These are phyloP conservation scores for Heliconius hortense DNA, from an alignment of 2,888 invertebrate species.

Conservation along the genomic window DNA sequence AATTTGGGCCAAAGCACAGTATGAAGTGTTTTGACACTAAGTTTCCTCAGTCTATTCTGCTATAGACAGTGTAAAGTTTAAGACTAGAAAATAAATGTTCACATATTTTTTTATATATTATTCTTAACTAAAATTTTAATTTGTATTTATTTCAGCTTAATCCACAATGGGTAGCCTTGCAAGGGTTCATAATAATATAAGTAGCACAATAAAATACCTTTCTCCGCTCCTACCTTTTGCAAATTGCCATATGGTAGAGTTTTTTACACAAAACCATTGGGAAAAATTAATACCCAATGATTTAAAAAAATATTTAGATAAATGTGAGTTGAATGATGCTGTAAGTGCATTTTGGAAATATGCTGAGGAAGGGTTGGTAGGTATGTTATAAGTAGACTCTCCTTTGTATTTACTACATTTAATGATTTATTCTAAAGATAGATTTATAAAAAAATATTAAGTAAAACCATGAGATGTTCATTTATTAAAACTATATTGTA, in stretches of 20 bases:
- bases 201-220: slow-evolving; percentile 80
- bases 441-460: no score
- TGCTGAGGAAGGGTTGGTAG: slow-evolving; percentile 42
- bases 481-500: no score
- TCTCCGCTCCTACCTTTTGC: slow-evolving; percentile 83
- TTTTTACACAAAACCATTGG: slow-evolving; percentile 85
- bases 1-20: no score
- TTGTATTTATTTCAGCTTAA: slow-evolving; percentile 36
- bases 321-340: slow-evolving; percentile 62
- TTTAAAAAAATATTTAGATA: slow-evolving; percentile 77
- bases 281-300: slow-evolving; percentile 78
- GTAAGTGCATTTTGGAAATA: slow-evolving; percentile 78
- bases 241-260: slow-evolving; percentile 88
- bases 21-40: no score
- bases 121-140: background rate
- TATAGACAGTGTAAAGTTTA: no score
- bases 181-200: slow-evolving; percentile 64
- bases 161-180: slow-evolving; percentile 53
- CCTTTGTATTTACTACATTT: background rate
- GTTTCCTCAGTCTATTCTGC: no score
- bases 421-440: no score
- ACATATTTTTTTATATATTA: no score
- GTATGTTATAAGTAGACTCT: slow-evolving; percentile 20
- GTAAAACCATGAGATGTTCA: no score
- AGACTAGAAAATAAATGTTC: no score